Base-by-base conservation (phyloP, 2,113 vertebrate genomes). In the Triplophysa rosa region DNA sequence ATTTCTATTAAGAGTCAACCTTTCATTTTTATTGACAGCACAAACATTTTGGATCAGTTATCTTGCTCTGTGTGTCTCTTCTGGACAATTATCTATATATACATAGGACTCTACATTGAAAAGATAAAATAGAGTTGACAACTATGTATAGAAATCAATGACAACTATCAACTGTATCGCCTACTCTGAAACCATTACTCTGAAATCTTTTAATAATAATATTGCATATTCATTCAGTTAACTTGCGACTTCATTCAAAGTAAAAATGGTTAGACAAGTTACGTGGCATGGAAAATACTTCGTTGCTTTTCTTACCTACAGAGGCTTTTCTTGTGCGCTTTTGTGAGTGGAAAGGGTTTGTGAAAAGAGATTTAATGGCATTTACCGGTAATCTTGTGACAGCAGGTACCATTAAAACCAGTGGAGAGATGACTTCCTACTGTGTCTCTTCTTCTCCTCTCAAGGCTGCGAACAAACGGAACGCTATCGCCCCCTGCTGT, bases 221-320 rank as follows among this genome's bases (percentile, higher is more conserved):
- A 59, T 59, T 11, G 19, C 1, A 3, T n/a, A 42, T 72, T 72
- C 54, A 59, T 72, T 59, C 9, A 2, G 21, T 61, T 17, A 23
- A 59, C 13, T n/a, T 24, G 16, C 1, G 54, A 17, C 54, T 73
- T 61, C 12, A 74, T 8, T 62, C 16, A 13, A 29, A 13, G 16
- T 21, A 8, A 2, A 26, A 42, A 10, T 69, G 16, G 6, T 37
- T 7, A 7, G 21, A 56, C 16, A 2, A 61, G 3, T 1, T 3
- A 1, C 26, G 40, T 73, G 7, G 45, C n/a, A 52, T 26, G 17
- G 14, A 63, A 11, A 68, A 21, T 19, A 23, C 47, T 23, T 23
- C 45, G 33, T 12, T 26, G 45, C n/a, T 42, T 56, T 64, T 56
- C 82, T 83, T 83, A 83, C 78, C 78, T 40, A 71, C 13, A 71